Evolutionary conservation across 2,888 invertebrate species (phyloP), one percentile per base, ranked within the genome.

Genomic region (Synergus japonicus): DNA sequence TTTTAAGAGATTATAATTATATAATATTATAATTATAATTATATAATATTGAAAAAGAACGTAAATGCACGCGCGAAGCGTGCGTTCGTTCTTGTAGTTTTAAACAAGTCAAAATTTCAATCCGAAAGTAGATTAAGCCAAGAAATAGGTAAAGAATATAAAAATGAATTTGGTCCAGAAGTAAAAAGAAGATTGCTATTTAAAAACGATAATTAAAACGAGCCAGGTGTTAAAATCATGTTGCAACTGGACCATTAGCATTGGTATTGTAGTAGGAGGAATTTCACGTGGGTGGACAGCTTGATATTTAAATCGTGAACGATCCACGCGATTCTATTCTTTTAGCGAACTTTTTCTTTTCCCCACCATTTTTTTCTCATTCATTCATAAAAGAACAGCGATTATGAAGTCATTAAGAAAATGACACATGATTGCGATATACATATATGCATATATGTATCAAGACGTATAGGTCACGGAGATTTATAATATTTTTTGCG

Each of bases 241-340:
- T 58, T 58, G 58, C n/a, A 58, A 58, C 9, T 18, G n/a, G n/a
- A 54, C n/a, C n/a, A 9, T 9, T 54, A 9, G n/a, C n/a, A 54
- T n/a, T 54, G 54, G 8, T n/a, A n/a, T 54, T 54, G 54, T 9
- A 9, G n/a, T 54, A 54, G 54, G n/a, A 18, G 54, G 54, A 58
- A 58, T 58, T 10, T 18, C 81, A 43, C 64, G 82, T 81, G 82
- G 78, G 82, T 84, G 83, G 83, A 83, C 81, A 81, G 80, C 76
- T 81, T 81, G 80, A 81, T 81, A 81, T 78, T 78, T 76, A 76
- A 63, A 81, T 78, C 79, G 64, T 81, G 67, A 81, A 78, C 81
- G 83, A 83, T 82, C 83, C 79, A 18, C 58, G 18, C 58, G 18
- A 58, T 58, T 18, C 58, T 58, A 58, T 58, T 58, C 58, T 18